These are phyloP conservation scores for Lates calcarifer DNA, from an alignment of 2,113 vertebrate genomes.

Conservation along the genomic window DNA sequence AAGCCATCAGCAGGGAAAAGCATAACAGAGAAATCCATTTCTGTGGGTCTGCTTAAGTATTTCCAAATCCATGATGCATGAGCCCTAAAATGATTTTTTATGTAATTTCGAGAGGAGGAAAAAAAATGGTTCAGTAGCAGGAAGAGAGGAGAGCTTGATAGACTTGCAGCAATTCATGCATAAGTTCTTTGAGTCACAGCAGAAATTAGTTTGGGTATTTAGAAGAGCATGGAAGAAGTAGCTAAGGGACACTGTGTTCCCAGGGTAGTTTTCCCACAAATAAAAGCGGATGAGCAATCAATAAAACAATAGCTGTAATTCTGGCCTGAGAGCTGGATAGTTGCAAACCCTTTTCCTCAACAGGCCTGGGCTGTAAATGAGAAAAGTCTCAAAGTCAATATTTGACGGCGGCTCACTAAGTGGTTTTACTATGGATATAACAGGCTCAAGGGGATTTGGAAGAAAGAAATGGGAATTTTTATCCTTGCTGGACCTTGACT, in stretches of 20 bases:
- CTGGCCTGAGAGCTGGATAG: constrained; percentile 49
- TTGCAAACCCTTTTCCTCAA: constrained; percentile 57
- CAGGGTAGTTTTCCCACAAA: constrained; percentile 65
- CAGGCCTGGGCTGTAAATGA: constrained; percentile 69
- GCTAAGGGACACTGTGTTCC: constrained; percentile 54
- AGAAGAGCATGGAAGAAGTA: constrained; percentile 35
- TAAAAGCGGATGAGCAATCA: constrained; percentile 70
- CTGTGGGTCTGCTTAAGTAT: constrained; percentile 40
- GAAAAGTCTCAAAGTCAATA: constrained; percentile 77
- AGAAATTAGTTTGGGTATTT: constrained; percentile 56
- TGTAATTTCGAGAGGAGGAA: constrained; percentile 35
- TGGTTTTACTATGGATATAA: constrained; percentile 60
- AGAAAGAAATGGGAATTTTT: constrained; percentile 42
- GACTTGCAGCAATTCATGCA: constrained; percentile 49
- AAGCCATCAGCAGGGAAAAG: constrained; percentile 42
- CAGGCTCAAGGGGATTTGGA: constrained; percentile 51
- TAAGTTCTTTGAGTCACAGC: constrained; percentile 42
- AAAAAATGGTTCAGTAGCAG: constrained; percentile 10
- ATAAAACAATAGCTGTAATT: constrained; percentile 78
- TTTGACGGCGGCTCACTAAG: constrained; percentile 52
- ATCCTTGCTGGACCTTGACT: constrained; percentile 51
- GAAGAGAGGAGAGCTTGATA: constrained; percentile 34
- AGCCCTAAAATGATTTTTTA: constrained; percentile 55
- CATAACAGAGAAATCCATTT: constrained; percentile 56
- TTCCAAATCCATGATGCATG: constrained; percentile 72